Base-by-base conservation (phyloP, 2,113 vertebrate genomes). In the Lonchura striata region DNA sequence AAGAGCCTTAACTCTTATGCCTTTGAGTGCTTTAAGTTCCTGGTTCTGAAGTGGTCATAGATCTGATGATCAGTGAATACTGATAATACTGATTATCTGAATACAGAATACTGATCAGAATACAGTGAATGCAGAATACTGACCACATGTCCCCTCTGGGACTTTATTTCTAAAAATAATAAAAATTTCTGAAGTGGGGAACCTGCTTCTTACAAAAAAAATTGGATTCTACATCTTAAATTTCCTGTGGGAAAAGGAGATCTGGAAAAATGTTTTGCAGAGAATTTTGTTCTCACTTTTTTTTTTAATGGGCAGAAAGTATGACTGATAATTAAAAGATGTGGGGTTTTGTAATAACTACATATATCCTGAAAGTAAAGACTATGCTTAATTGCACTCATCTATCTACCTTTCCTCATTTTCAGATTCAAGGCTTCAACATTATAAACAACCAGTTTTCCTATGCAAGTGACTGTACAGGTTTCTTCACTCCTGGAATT, bases 371-470 rank as follows among this genome's bases (percentile, higher is more conserved):
- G 66, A 82, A 84, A 88, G 8, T 80, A 75, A 71, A 30, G 27
- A 91, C 65, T 93, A 20, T n/a, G 24, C 46, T 69, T 94, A 77
- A 64, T 42, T 50, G 25, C 63, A 42, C 15, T 95, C 24, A 52
- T 25, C 22, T 70, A 10, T 75, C 23, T 77, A 61, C 59, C 28
- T 76, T 72, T 93, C 33, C 84, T 88, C 49, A 28, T 93, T 97
- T 92, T 70, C 97, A 97, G 97, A 96, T 97, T 96, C 95, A 97
- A 96, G 97, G 88, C 63, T 97, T 97, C 92, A 94, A 90, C 20
- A 24, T 97, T 54, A 35, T 94, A 88, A 92, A 92, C 37, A 92
- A 61, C 46, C 60, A 83, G 17, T 93, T 97, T 97, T 97, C 94
- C 50, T 96, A 96, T 10, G 94, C 96, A 69, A 96, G 96, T 53